Evolutionary conservation across 1,140 invertebrate genomes (phyloP).

Genomic region (Euura saliciscinereae): DNA sequence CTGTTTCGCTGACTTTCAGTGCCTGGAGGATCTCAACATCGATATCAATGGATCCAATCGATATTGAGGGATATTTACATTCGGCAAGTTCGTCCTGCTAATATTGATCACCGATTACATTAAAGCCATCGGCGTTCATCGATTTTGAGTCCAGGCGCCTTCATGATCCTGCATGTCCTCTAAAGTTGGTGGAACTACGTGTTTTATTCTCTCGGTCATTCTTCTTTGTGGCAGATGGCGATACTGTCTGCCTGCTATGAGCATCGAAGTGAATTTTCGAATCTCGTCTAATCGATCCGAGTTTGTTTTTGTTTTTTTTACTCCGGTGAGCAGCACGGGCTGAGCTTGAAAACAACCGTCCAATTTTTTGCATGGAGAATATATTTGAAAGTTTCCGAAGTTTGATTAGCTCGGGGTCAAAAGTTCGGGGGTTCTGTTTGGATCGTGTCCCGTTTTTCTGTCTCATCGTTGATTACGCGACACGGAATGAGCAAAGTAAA

Average conservation of each 20-base stretch:
- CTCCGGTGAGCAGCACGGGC: too few relatives aligned
- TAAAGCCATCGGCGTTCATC: not conserved
- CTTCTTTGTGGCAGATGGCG: not conserved
- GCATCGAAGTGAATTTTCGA: not conserved
- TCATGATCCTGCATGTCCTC: not conserved
- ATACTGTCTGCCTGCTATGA: not conserved
- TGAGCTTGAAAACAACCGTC: too few relatives aligned
- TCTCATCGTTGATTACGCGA: not conserved
- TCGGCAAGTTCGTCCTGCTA: not conserved
- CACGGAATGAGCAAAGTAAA: not conserved
- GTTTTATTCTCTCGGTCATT: not conserved
- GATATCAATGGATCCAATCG: too few relatives aligned
- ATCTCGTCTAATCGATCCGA: not conserved
- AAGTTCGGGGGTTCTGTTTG: not conserved
- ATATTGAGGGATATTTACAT: not conserved
- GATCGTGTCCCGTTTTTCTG: not conserved
- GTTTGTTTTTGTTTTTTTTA: not conserved
- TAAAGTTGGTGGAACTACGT: not conserved
- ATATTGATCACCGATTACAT: not conserved
- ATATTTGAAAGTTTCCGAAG: conserved; percentile 2
- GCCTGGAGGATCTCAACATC: too few relatives aligned
- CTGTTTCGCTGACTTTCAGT: too few relatives aligned
- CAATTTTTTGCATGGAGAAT: not conserved
- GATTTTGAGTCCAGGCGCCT: too few relatives aligned
- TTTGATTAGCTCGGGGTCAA: not conserved